These are phyloP conservation scores for Philereme vetulata DNA, from an alignment of 2,888 invertebrate genomes.

Conservation along the genomic window DNA sequence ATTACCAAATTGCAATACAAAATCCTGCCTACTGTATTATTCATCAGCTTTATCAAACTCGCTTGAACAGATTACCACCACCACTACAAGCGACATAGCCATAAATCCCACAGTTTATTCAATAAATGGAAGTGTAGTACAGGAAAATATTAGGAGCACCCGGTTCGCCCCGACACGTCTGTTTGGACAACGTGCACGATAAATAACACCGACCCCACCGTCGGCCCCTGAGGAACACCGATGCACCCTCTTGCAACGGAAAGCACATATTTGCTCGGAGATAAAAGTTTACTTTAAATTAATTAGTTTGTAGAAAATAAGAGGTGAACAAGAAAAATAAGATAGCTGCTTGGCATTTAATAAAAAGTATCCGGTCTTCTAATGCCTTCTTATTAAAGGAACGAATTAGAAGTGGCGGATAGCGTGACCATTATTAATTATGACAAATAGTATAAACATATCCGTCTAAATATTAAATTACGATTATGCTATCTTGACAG, in stretches of 20 bases:
- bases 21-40: not conserved
- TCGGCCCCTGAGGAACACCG: conserved; percentile 43
- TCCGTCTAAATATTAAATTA: too few relatives aligned
- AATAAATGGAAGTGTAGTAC: conserved; percentile 26
- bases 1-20: not conserved
- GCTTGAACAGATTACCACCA: conserved; percentile 18
- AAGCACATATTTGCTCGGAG: conserved; percentile 31
- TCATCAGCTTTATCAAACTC: conserved; percentile 5
- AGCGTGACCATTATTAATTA: too few relatives aligned
- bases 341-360: not conserved
- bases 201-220: conserved; percentile 54
- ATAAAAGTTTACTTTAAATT: conserved; percentile 5
- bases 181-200: conserved; percentile 54
- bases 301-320: conserved; percentile 1
- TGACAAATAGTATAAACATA: too few relatives aligned
- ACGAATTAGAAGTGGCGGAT: too few relatives aligned
- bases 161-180: conserved; percentile 41
- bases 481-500: too few relatives aligned
- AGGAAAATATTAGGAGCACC: conserved; percentile 35
- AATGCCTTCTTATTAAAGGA: too few relatives aligned
- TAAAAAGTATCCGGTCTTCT: too few relatives aligned
- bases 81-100: conserved; percentile 12
- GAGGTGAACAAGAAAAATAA: not conserved
- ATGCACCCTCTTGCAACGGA: conserved; percentile 36
- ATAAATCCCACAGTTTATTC: conserved; percentile 33